Base-by-base conservation (phyloP, 2,113 vertebrate species). In the Vimba vimba region DNA sequence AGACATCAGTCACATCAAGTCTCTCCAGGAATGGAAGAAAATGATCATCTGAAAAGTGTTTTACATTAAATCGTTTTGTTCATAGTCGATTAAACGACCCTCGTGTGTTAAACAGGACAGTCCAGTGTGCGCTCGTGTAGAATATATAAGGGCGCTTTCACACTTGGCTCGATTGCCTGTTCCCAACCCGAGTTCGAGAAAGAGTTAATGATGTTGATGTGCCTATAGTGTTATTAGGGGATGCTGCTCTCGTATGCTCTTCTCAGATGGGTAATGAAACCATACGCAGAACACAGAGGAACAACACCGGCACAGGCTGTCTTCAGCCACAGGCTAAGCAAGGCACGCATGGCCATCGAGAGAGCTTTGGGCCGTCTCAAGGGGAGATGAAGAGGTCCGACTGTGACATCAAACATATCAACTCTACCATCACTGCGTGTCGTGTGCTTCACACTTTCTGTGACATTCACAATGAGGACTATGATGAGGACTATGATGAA, bases 241-340 rank as follows among this genome's bases (percentile, higher is more conserved):
- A 59, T 59, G 55, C 55, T 10, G 1, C n/a, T n/a, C n/a, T n/a
- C 55, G 13, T 68, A 87, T 6, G 82, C 69, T 9, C 27, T 86
- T 15, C 57, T 87, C 45, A 57, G n/a, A 33, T 83, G 68, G 57
- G 60, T 88, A 6, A 87, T 89, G 80, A 86, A 76, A 60, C 80
- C 60, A 10, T 87, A 88, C 17, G 25, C 30, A 23, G 77, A 82
- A 84, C 64, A 83, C 45, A 27, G 21, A 64, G 25, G 11, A 30
- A 27, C 30, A 78, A 87, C 73, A 4, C 39, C 30, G 7, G 77
- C 50, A 68, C 88, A 30, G 30, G 30, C 30, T 30, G 30, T 30
- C 30, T 30, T 85, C 33, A 84, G 82, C 59, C 4, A 59, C 50
- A 3, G 50, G 2, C 52, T 78, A 1, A 86, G 84, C 52, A 27